Conservation (phyloP, 2,797 vertebrate genomes). For the Sebastes baramenuke region DNA sequence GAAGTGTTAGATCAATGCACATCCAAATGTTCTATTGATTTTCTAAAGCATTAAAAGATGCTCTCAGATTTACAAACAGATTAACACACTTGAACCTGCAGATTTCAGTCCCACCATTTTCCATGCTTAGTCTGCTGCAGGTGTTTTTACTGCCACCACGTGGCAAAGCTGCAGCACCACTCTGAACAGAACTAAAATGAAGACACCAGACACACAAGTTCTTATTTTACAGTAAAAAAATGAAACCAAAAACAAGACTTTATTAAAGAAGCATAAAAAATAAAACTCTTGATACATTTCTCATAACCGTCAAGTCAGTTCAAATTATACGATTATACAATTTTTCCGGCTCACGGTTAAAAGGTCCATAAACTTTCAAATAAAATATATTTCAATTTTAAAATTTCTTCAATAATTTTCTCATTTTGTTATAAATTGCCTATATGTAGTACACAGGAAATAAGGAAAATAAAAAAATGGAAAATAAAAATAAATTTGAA, state of each 20-base stretch:
- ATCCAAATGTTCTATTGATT: neutral
- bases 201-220: constrained; percentile 49
- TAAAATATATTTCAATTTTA: constrained; percentile 99
- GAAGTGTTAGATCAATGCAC: neutral
- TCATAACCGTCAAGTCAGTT: constrained; percentile 94
- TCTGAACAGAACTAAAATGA: constrained; percentile 17
- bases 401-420: constrained; percentile 98
- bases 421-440: constrained; percentile 96
- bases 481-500: constrained; percentile 86
- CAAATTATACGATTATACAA: constrained; percentile 93
- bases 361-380: constrained; percentile 99
- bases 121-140: neutral
- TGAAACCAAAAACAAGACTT: constrained; percentile 87
- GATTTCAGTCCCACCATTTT: neutral
- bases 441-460: constrained; percentile 96
- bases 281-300: constrained; percentile 99
- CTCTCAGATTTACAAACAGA: no score
- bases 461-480: constrained; percentile 86
- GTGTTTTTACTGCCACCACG: constrained; percentile 51
- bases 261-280: constrained; percentile 96
- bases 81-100: no score
- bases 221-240: constrained; percentile 88
- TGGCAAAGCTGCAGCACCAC: constrained; percentile 6
- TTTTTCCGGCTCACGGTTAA: constrained; percentile 93
- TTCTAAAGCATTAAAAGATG: neutral